Conservation (phyloP, 2,888 invertebrate genomes). For the Acleris laterana region DNA sequence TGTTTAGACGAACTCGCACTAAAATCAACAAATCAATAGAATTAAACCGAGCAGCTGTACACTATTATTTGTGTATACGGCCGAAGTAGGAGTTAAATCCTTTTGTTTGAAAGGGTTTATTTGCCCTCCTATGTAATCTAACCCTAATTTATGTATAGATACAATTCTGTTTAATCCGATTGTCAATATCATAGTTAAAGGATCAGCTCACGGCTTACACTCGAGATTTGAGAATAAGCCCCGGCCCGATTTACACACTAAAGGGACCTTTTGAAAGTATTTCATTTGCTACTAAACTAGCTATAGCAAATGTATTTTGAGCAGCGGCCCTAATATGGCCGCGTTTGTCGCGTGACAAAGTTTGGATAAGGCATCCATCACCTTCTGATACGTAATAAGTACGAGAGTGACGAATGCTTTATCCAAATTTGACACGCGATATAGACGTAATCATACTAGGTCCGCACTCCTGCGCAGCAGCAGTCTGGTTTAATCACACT, state of each 20-base stretch:
- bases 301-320: neutral
- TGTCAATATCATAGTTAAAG: conserved; percentile 42
- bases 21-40: neutral
- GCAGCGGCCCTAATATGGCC: too few species aligned
- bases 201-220: conserved; percentile 37
- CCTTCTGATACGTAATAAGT: too few species aligned
- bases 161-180: conserved; percentile 39
- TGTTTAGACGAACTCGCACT: neutral
- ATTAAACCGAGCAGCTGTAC: conserved; percentile 2
- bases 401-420: too few species aligned
- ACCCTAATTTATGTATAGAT: conserved; percentile 35
- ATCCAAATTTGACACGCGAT: too few species aligned
- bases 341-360: too few species aligned
- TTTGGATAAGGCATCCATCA: too few species aligned
- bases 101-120: conserved; percentile 31
- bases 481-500: neutral
- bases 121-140: conserved; percentile 30
- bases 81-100: conserved; percentile 22
- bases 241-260: neutral
- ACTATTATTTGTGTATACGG: conserved; percentile 11
- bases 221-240: conserved; percentile 29
- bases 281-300: too few species aligned
- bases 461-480: too few species aligned
- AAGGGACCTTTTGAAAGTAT: conserved; percentile 1
- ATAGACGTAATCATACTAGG: too few species aligned